Evolutionary conservation across 2,113 vertebrate genomes (phyloP), one percentile per base, ranked within the genome.

Genomic region (Lates calcarifer): DNA sequence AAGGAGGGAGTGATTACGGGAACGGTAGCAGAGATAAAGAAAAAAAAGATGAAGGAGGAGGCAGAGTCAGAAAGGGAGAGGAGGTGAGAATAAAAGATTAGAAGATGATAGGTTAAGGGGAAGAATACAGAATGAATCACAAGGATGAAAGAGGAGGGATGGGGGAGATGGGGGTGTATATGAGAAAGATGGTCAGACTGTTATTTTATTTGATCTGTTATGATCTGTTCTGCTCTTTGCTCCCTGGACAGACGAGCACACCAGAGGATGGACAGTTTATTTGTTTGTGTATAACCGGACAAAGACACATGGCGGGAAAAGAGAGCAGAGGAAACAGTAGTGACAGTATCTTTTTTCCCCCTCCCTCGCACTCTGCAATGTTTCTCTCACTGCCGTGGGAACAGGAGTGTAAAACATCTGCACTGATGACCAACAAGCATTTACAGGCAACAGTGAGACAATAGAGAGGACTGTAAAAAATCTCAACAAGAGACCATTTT

Each of bases 1-100:
- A 91, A 85, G 88, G 91, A 87, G 89, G 86, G 87, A 86, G 89
- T 77, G 87, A 92, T 92, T 90, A 91, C 81, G 74, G 88, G 91
- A 91, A 91, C 72, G 49, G 74, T 80, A 84, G 88, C 26, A 33
- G 69, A 89, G 87, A 89, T 86, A 84, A 90, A 92, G 77, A 73
- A 47, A 85, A 84, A 87, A 81, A 78, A 82, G 81, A 86, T 72
- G 77, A 80, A 78, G 84, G 57, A 77, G 87, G 76, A 79, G 88
- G 71, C 53, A 10, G 55, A 79, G 56, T 73, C 49, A 75, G 82
- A 89, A 62, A 56, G 80, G 53, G 61, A 79, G 75, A 81, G 79
- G 74, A 83, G 84, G 80, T 66, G 67, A 61, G 83, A 90, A 91
- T 89, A 75, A 87, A 91, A 84, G 74, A 89, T 86, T 65, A 80